phyloP scores from a whole-genome alignment of 2,113 vertebrate genomes.

The Colaptes auratus region DNA sequence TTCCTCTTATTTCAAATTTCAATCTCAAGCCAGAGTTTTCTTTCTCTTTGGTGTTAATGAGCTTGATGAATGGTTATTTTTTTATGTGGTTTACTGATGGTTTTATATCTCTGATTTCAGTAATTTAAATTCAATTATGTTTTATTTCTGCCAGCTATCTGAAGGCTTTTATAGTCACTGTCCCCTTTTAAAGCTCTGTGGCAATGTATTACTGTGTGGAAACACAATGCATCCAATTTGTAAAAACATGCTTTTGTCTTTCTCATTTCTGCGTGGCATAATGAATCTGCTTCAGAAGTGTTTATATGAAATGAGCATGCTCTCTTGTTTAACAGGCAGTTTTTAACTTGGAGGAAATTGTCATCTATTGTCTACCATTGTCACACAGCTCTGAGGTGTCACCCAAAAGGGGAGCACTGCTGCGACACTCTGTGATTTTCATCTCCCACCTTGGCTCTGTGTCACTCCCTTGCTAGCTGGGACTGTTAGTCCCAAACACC shows the following conservation, averaged over 20 bases:
- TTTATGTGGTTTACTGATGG: not conserved
- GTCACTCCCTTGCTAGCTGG: not conserved
- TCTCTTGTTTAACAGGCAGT: not conserved
- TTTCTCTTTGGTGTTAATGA: not conserved
- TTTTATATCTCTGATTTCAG: not conserved
- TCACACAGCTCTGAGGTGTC: not conserved
- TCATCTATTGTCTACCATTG: not conserved
- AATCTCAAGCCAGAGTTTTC: not conserved
- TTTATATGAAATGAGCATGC: not conserved
- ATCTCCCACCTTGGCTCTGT: not conserved
- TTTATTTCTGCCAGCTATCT: conserved; percentile 10
- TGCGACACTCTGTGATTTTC: not conserved
- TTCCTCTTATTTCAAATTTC: not conserved
- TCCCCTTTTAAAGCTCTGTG: not conserved
- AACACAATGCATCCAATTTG: not conserved
- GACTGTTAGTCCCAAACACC: not conserved
- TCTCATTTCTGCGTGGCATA: not conserved
- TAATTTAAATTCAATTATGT: conserved; percentile 2
- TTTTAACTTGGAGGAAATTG: not conserved
- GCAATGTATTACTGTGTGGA: not conserved
- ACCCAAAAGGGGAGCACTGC: not conserved
- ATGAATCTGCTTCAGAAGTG: not conserved
- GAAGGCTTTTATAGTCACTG: not conserved
- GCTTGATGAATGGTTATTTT: not conserved
- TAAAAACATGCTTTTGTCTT: not conserved